Conservation (phyloP, 92 coral and sea anemone species). For the Zoanthus sociatus region DNA sequence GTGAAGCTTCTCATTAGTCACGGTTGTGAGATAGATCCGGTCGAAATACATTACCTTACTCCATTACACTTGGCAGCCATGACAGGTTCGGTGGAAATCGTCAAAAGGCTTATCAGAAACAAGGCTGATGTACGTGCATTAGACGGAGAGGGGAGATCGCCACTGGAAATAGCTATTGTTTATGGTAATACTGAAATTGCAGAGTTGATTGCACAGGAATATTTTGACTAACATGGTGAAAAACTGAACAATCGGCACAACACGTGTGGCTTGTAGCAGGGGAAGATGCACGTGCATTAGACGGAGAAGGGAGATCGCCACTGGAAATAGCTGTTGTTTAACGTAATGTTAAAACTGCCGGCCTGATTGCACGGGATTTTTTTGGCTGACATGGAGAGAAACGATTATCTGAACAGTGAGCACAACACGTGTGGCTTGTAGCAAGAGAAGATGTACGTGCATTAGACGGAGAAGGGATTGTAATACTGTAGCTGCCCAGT, state of each 20-base stretch:
- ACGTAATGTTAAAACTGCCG: conserved; percentile 12
- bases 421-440: background rate
- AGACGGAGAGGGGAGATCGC: conserved; percentile 63
- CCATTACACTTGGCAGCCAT: conserved; percentile 81
- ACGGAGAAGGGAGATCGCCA: conserved; percentile 14
- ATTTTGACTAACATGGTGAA: conserved; percentile 3
- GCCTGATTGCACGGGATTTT: conserved; percentile 14
- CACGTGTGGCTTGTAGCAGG: background rate
- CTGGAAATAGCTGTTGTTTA: conserved; percentile 62
- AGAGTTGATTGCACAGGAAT: conserved; percentile 19
- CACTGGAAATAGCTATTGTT: conserved; percentile 68
- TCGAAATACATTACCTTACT: conserved; percentile 29
- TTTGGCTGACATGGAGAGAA: background rate
- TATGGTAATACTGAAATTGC: conserved; percentile 21
- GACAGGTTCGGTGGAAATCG: conserved; percentile 62
- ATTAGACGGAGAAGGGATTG: conserved; percentile 9
- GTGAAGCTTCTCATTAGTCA: conserved; percentile 73
- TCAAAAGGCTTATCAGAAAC: conserved; percentile 55
- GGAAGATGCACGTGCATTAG: too few species aligned
- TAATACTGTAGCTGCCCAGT: conserved; percentile 47
- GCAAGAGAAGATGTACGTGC: too few species aligned
- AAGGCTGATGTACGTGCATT: conserved; percentile 67
- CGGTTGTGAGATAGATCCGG: conserved; percentile 58
- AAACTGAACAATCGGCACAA: background rate
- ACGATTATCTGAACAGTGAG: background rate